Evolutionary conservation across 2,888 invertebrate genomes (phyloP), one percentile per base, ranked within the genome.

Genomic region (Lithophane leautieri): DNA sequence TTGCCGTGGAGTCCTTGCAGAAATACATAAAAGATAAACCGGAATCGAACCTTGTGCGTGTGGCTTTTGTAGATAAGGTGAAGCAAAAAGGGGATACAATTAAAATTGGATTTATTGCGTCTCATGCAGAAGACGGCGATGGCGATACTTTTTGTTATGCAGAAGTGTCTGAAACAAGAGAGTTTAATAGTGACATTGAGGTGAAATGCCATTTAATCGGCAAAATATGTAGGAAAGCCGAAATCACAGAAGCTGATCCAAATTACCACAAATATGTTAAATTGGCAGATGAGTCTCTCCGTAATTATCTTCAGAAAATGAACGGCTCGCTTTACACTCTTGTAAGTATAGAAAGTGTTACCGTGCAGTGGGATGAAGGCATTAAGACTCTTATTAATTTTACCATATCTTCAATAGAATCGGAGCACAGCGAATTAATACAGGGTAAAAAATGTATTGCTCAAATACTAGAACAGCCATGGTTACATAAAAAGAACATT

Each of bases 1-100:
- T 91, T 58, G 84, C 91, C 22, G 89, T 90, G 40, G 87, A 92
- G 72, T 89, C 90, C 1, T 76, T 93, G 42, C 78, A 87, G 47
- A 88, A 88, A 42, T 92, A 88, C 77, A 63, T 91, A 14, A 52
- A 83, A 72, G 58, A 62, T 42, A 82, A 82, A 40, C 68, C 83
- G n/a, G 79, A 85, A n/a, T 69, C 79, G 9, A 52, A 69, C 22
- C 83, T 83, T n/a, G 2, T 83, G 47, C 83, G 83, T 62, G 83
- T 83, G 6, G 50, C 68, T 69, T 83, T 83, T 68, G 86, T 83
- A 47, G 83, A 85, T 34, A 83, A 71, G 16, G 79, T 83, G 3
- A n/a, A 52, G 28, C 44, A 42, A 25, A 62, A 34, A 12, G 70
- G 28, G 0, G 40, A 56, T 40, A 42, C 11, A 16, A 58, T 67